Evolutionary conservation across 2,797 vertebrate species (phyloP), one percentile per base, ranked within the genome.

Genomic region (Phrynocephalus vlangalii): DNA sequence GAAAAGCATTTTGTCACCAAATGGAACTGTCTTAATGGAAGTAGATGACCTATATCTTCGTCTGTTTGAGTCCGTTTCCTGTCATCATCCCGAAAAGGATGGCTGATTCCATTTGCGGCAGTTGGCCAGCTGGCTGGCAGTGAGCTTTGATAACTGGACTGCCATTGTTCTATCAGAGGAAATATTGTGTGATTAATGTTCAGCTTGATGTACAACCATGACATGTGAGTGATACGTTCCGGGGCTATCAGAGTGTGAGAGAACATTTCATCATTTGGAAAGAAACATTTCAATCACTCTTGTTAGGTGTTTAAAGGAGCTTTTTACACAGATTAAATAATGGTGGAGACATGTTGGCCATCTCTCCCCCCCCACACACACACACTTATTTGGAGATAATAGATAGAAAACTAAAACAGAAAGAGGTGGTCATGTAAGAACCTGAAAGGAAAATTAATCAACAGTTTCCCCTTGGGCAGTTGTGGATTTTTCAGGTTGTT

Each of bases 311-410:
- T 84, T 82, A 83, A 80, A 88, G 50, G 20, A 83, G 66, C 20
- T 85, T 92, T 91, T 87, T 38, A 80, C 1, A 71, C 38, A 60
- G 82, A 93, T 92, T 93, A 92, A 94, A 92, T 90, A 87, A 48
- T 79, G 72, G 9, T 70, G 84, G 77, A 91, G 82, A 86, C 33
- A 82, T 0, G n/a, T 71, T 24, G 90, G 89, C 71, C 79, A 91
- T 5, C 68, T 72, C 68, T 33, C 77, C 10, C 48, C 33, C 77
- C 10, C n/a, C n/a, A n/a, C n/a, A n/a, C n/a, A n/a, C n/a, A n/a
- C n/a, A 15, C 2, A 68, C 90, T 68, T 70, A 72, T 71, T 92
- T 90, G 44, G 67, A 81, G 70, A 77, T 85, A 90, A 93, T 81
- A 93, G 92, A 90, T 87, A 84, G 88, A 66, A 60, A 6, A 33